phyloP scores from a whole-genome alignment of 64 coral and sea anemone species.

The Montipora capricornis region DNA sequence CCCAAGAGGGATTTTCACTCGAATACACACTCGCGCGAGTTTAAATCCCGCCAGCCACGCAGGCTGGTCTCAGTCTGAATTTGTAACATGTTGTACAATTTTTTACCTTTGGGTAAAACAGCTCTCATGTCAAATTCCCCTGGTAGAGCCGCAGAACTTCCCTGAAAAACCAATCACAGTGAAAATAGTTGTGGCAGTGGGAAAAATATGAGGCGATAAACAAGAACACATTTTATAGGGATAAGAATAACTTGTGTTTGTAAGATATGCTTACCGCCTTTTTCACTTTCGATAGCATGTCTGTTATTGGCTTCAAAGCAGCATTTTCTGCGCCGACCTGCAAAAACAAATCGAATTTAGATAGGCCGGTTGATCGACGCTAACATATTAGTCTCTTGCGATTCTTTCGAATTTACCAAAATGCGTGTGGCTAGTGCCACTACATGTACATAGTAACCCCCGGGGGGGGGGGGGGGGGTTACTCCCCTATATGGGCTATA shows the following conservation, averaged over 20 bases:
- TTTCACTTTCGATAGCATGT: constrained; percentile 52
- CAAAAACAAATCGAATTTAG: neutral
- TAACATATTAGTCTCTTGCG: too few relatives aligned
- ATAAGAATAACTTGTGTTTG: neutral
- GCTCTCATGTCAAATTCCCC: neutral
- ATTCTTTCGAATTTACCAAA: too few relatives aligned
- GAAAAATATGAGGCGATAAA: neutral
- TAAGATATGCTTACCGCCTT: constrained; percentile 14
- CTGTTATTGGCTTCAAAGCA: constrained; percentile 72
- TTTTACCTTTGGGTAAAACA: neutral
- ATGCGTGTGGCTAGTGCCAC: too few relatives aligned
- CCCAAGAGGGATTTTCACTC: too few relatives aligned
- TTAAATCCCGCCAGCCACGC: too few relatives aligned
- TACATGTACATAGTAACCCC: too few relatives aligned
- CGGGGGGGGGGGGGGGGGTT: too few relatives aligned
- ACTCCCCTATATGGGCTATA: too few relatives aligned
- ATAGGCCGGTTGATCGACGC: neutral
- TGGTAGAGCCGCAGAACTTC: neutral
- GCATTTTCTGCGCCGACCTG: constrained; percentile 62
- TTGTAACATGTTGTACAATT: too few relatives aligned
- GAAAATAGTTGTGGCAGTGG: neutral
- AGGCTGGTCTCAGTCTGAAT: too few relatives aligned
- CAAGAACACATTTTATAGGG: neutral
- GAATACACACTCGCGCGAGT: too few relatives aligned
- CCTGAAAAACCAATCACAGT: neutral